A percentile compares a stretch with the other conserved stretches of the same genome.
phyloP scores from a whole-genome alignment of 2,888 invertebrate species.

The Alloscopus bannaensis region DNA sequence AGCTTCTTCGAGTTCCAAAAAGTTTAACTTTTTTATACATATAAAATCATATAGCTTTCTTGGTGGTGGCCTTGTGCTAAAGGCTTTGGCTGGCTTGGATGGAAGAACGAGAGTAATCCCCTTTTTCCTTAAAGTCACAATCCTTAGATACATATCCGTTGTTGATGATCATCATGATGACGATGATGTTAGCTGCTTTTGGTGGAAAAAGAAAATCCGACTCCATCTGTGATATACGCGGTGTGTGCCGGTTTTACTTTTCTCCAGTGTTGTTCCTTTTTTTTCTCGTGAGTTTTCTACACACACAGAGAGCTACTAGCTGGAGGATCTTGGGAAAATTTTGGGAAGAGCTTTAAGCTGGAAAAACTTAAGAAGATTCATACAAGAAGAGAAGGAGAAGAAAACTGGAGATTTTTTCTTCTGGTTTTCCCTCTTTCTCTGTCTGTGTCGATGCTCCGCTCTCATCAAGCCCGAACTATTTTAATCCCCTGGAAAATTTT shows the following conservation, averaged over 20 bases:
- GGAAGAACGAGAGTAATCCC: constrained; percentile 51
- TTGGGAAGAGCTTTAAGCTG: constrained; percentile 34
- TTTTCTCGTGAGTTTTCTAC: constrained; percentile 35
- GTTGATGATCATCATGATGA: constrained; percentile 40
- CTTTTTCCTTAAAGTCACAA: constrained; percentile 46
- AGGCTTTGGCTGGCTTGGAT: background rate
- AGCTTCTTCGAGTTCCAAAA: constrained; percentile 23
- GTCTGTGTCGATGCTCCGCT: constrained; percentile 60
- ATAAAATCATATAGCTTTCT: no score
- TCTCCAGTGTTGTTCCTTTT: constrained; percentile 34
- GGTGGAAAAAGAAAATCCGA: constrained; percentile 63
- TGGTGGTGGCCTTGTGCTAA: constrained; percentile 30
- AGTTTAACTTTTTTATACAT: constrained; percentile 45
- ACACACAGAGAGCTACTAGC: no score
- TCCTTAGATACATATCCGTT: constrained; percentile 38
- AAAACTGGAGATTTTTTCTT: no score
- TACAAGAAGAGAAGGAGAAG: background rate
- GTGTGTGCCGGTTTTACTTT: constrained; percentile 39
- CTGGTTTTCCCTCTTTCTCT: background rate
- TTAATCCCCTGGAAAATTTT: constrained; percentile 71
- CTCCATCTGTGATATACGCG: constrained; percentile 64
- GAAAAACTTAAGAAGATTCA: constrained; percentile 23
- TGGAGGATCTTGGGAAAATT: no score
- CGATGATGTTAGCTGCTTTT: constrained; percentile 45
- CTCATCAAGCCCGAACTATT: constrained; percentile 73